phyloP scores from a whole-genome alignment of 1,140 invertebrate species.

The Hesperophylax magnus region DNA sequence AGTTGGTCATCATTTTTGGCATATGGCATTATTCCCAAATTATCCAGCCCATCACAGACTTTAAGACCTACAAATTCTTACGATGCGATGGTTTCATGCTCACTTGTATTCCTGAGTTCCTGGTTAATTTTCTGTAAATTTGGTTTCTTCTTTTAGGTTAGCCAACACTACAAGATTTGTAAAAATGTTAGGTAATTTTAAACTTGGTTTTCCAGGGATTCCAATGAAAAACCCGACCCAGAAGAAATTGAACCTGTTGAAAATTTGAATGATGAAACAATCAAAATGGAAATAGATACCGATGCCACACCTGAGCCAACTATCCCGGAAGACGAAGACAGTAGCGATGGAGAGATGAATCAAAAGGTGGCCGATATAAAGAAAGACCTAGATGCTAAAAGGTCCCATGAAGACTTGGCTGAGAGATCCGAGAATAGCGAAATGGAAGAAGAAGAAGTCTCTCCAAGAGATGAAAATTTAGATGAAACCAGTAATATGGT shows the following conservation, averaged over 20 bases:
- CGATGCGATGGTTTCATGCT: too few species aligned
- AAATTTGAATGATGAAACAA: neutral
- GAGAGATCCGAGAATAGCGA: conserved; percentile 49
- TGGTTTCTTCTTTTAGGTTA: too few species aligned
- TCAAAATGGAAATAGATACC: conserved; percentile 1
- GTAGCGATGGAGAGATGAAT: conserved; percentile 62
- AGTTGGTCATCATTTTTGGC: too few species aligned
- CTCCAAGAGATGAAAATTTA: conserved; percentile 46
- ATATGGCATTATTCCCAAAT: too few species aligned
- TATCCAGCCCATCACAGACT: too few species aligned
- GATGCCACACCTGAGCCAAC: neutral
- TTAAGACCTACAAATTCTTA: too few species aligned
- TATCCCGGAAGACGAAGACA: conserved; percentile 59
- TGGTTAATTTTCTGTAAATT: too few species aligned
- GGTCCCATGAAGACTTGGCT: conserved; percentile 35
- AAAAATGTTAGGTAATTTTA: neutral
- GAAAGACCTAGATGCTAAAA: conserved; percentile 51
- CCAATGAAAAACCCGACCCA: neutral
- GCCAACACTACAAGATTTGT: neutral
- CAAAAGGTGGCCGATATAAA: conserved; percentile 57
- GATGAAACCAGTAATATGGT: conserved; percentile 31
- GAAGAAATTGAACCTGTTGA: neutral
- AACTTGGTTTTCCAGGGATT: neutral
- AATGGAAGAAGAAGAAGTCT: conserved; percentile 56
- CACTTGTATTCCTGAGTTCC: too few species aligned